Evolutionary conservation across 2,113 vertebrate genomes (phyloP).

Genomic region (Sinocyclocheilus rhinocerous): DNA sequence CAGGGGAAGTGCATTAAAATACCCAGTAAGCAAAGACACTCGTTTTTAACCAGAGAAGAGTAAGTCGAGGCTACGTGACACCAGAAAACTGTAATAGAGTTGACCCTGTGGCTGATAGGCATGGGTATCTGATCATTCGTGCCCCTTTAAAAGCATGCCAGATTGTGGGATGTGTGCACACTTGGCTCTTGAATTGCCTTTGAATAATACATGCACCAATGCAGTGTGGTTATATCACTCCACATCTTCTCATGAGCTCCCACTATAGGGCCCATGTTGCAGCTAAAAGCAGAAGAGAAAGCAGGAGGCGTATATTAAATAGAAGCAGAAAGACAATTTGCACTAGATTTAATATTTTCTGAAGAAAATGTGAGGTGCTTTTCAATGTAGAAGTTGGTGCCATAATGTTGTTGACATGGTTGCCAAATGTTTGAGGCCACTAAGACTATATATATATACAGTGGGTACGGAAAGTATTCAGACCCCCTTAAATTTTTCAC

Average conservation of each 20-base stretch:
- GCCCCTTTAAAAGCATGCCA: neutral
- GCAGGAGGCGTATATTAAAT: neutral
- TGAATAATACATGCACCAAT: slow-evolving; percentile 29
- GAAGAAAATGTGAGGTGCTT: neutral
- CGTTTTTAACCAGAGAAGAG: neutral
- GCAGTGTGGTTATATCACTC: slow-evolving; percentile 18
- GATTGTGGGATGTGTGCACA: slow-evolving; percentile 35
- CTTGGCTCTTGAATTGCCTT: slow-evolving; percentile 45
- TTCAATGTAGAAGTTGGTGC: neutral
- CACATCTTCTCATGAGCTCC: slow-evolving; percentile 4
- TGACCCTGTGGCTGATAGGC: slow-evolving; percentile 8
- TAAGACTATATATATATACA: neutral
- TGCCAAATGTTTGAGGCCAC: neutral
- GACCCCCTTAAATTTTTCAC: no score
- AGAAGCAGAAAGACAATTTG: neutral
- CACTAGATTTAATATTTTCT: neutral
- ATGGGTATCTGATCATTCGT: slow-evolving; percentile 10
- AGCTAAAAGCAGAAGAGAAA: neutral
- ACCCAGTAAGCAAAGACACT: neutral
- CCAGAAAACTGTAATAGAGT: neutral
- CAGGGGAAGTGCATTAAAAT: neutral
- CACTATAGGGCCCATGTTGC: slow-evolving; percentile 12
- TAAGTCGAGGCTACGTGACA: neutral
- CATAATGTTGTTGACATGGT: neutral
- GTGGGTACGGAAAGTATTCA: no score